A percentile compares a stretch with the other conserved stretches of the same genome.
phyloP scores from a whole-genome alignment of 2,888 invertebrate genomes.

The Bembecia ichneumoniformis region DNA sequence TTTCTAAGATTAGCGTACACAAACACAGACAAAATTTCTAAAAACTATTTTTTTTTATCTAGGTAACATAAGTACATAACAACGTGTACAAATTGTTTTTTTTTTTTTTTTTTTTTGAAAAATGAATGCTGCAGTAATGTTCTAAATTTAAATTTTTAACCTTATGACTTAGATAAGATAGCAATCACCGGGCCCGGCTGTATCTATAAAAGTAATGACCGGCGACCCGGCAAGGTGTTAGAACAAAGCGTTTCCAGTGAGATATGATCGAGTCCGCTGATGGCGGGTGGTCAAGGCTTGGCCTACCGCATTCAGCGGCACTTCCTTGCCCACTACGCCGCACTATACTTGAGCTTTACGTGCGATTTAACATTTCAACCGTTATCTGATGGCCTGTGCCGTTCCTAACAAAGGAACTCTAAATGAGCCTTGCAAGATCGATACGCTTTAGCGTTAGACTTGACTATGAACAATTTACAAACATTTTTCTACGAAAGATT shows the following conservation, averaged over 20 bases:
- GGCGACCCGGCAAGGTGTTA: constrained; percentile 18
- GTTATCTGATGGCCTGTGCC: constrained; percentile 58
- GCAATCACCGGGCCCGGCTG: neutral
- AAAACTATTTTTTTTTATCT: too few species aligned
- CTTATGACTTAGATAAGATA: too few species aligned
- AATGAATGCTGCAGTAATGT: too few species aligned
- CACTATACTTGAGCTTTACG: constrained; percentile 54
- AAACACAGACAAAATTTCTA: too few species aligned
- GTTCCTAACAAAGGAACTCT: constrained; percentile 46
- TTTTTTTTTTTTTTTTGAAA: too few species aligned
- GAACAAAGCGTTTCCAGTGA: constrained; percentile 25
- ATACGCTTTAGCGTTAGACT: constrained; percentile 20
- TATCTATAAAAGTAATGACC: neutral
- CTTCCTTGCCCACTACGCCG: constrained; percentile 32
- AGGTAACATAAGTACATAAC: too few species aligned
- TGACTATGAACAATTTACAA: too few species aligned
- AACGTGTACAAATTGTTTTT: too few species aligned
- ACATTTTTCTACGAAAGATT: too few species aligned
- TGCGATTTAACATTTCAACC: constrained; percentile 55
- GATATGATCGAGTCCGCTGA: constrained; percentile 37
- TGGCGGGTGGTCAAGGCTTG: constrained; percentile 47
- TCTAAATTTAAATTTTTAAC: too few species aligned
- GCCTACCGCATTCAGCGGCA: constrained; percentile 17
- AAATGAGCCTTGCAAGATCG: constrained; percentile 46
- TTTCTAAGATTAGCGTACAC: too few species aligned